A percentile compares a stretch with the other conserved stretches of the same genome.
These are phyloP conservation scores for human (Homo sapiens) DNA, from an alignment of 2,113 vertebrate genomes.

Conservation along the genomic window GRCh38 chr6:122624501-122625000, in stretches of 20 bases:
- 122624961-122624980: neutral
- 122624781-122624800: neutral
- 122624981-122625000: neutral
- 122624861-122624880: neutral
- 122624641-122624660: neutral
- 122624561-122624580: neutral
- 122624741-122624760: neutral
- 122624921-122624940: neutral
- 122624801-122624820: neutral
- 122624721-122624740: neutral
- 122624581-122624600: neutral
- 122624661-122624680: neutral
- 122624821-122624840: neutral
- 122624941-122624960: neutral
- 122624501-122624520: neutral
- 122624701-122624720: neutral
- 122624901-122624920: conserved; percentile 11
- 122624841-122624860: neutral
- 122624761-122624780: neutral
- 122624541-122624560: neutral
- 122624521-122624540: neutral
- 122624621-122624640: neutral
- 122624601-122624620: neutral
- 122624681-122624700: neutral
- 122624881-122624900: neutral